Evolutionary conservation across 2,113 vertebrate species (phyloP).

Genomic region (Onychostoma macrolepis): DNA sequence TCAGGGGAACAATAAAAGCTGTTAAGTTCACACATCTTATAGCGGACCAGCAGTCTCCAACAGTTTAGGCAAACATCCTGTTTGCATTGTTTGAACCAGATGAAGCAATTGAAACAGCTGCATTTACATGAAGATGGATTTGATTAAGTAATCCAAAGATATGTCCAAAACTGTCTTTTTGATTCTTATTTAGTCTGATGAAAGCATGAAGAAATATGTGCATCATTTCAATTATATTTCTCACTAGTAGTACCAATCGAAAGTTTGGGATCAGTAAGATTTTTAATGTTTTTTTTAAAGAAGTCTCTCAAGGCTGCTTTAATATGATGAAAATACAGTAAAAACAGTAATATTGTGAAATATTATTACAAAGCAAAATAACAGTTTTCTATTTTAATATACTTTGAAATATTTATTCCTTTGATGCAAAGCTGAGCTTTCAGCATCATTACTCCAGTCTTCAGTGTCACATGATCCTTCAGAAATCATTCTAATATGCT

Average conservation of each 20-base stretch:
- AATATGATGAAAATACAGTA: no score
- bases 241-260: neutral
- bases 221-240: neutral
- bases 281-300: neutral
- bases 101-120: conserved; percentile 16
- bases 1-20: neutral
- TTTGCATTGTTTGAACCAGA: neutral
- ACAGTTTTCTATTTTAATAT: no score
- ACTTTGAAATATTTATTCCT: no score
- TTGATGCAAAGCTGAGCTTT: no score
- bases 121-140: neutral
- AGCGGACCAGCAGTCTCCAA: neutral
- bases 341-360: no score
- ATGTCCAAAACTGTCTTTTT: neutral
- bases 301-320: no score
- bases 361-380: no score
- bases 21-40: neutral
- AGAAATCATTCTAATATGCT: no score
- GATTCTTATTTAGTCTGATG: neutral
- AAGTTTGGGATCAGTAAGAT: no score
- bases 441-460: no score
- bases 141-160: neutral
- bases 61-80: conserved; percentile 10
- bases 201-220: neutral
- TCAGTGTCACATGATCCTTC: no score